phyloP scores from a whole-genome alignment of 2,113 vertebrate genomes.

The Notechis scutatus region DNA sequence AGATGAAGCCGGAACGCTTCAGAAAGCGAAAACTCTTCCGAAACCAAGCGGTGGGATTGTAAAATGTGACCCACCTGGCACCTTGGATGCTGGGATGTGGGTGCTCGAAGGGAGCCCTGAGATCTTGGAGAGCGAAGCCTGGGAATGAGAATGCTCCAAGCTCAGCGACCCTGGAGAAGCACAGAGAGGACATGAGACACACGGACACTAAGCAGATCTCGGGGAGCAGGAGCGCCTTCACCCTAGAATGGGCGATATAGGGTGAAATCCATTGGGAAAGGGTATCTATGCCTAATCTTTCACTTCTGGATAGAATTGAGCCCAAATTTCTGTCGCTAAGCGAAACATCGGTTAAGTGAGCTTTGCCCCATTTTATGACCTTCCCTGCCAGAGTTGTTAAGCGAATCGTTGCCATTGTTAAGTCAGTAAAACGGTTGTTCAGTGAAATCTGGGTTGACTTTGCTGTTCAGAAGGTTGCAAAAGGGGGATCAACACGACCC shows the following conservation, averaged over 20 bases:
- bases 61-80: neutral
- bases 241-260: neutral
- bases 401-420: neutral
- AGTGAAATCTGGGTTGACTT: neutral
- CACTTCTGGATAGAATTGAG: too few species aligned
- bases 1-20: neutral
- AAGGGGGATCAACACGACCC: neutral
- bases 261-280: neutral
- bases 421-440: neutral
- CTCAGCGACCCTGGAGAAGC: neutral
- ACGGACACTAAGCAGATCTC: neutral
- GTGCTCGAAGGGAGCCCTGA: neutral
- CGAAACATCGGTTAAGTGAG: neutral
- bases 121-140: neutral
- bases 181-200: neutral
- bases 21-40: neutral
- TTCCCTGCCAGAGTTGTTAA: neutral
- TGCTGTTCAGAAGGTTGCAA: neutral
- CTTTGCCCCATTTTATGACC: neutral
- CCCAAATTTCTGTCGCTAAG: neutral
- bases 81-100: neutral
- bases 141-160: neutral
- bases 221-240: neutral
- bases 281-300: too few species aligned
- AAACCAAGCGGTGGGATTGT: neutral